These are phyloP conservation scores for Aplocera efformata DNA, from an alignment of 2,888 invertebrate genomes.

Conservation along the genomic window DNA sequence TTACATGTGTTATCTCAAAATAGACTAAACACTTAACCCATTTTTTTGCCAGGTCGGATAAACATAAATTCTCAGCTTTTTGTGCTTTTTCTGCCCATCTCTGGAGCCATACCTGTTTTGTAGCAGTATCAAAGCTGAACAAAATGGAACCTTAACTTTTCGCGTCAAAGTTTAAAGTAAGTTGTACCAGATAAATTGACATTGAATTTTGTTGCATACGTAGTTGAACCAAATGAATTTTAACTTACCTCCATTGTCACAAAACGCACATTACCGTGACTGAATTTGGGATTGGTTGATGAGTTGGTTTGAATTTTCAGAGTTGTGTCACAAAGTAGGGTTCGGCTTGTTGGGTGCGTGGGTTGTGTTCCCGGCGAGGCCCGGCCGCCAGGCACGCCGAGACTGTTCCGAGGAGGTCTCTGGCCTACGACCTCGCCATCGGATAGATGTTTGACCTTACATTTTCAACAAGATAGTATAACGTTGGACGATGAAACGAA, in stretches of 20 bases:
- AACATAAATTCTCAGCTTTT: slow-evolving; percentile 56
- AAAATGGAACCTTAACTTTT: slow-evolving; percentile 14
- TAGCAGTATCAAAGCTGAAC: slow-evolving; percentile 31
- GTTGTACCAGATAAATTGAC: slow-evolving; percentile 33
- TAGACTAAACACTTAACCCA: slow-evolving; percentile 63
- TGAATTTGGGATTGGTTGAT: too few relatives aligned
- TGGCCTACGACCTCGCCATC: too few relatives aligned
- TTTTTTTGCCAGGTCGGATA: slow-evolving; percentile 54
- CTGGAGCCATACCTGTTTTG: slow-evolving; percentile 33
- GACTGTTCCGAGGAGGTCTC: too few relatives aligned
- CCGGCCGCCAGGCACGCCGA: too few relatives aligned
- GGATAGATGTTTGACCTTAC: too few relatives aligned
- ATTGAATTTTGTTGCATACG: slow-evolving; percentile 27
- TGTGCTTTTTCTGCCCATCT: slow-evolving; percentile 37
- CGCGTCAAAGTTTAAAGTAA: background rate
- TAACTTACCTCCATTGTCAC: slow-evolving; percentile 13
- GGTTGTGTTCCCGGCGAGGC: too few relatives aligned
- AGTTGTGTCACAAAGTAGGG: background rate
- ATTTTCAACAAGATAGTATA: too few relatives aligned
- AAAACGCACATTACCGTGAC: background rate
- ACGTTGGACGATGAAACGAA: too few relatives aligned
- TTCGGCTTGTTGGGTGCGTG: slow-evolving; percentile 2
- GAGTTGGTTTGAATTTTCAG: too few relatives aligned
- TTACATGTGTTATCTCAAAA: slow-evolving; percentile 57
- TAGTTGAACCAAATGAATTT: slow-evolving; percentile 18